Base-by-base conservation (phyloP, 2,113 vertebrate genomes). In the Crocuta crocuta region DNA sequence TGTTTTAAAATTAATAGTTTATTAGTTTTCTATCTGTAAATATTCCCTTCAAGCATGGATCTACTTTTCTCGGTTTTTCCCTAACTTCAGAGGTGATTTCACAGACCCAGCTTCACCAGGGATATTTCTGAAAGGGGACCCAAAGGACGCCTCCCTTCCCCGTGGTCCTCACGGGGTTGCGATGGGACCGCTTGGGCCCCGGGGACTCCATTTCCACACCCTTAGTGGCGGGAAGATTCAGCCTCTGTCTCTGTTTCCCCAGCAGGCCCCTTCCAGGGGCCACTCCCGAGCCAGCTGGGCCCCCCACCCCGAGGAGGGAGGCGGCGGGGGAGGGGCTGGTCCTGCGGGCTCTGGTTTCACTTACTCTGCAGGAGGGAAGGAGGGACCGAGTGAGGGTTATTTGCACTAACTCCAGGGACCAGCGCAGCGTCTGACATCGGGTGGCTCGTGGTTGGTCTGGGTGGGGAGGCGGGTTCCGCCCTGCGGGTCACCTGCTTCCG, bases 1-100 rank as follows among this genome's bases (percentile, higher is more conserved):
- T 81, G 17, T 33, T 89, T 96, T 83, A 80, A 92, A 89, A 95
- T 80, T 55, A 58, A 91, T 71, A 61, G 74, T 71, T 91, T 78
- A 74, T 96, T 95, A 61, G 31, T 90, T 87, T 63, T 91, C 3
- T 78, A 26, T 24, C 79, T 92, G 90, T 78, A 97, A 78, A 35
- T 17, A 66, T 58, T 79, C 48, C 63, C 48, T 86, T 43, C 55
- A 12, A 94, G 28, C 74, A 78, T 74, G 2, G n/a, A 28, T 87
- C 79, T 78, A 4, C 84, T 83, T 85, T 74, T 70, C 17, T 90
- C 31, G 2, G 50, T 43, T 35, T 53, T 63, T 0, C 19, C n/a
- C 58, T 43, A 26, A 17, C 21, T 79, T 78, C 24, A 7, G 68
- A 39, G n/a, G 6, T 10, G 7, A 68, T 28, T 13, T n/a, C 7